Base-by-base conservation (phyloP, 2,888 invertebrate genomes). In the Timema podura region DNA sequence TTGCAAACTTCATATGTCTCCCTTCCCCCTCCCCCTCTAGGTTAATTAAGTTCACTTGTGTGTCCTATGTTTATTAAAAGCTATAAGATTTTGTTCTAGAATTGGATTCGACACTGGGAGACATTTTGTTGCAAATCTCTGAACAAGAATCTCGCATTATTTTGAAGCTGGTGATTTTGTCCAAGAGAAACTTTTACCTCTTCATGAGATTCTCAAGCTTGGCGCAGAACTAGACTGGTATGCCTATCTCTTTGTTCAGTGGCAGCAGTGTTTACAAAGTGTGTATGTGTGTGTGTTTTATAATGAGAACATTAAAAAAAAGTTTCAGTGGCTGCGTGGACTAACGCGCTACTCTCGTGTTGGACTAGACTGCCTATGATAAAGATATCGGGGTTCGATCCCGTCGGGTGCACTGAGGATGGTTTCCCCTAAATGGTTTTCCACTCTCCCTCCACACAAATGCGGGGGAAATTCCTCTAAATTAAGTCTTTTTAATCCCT, bases 141-240 rank as follows among this genome's bases (percentile, higher is more conserved):
- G 91, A 91, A 71, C 89, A 90, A 75, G 94, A 96, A 82, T 90
- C 90, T 5, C 83, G 88, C 70, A 91, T 95, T 76, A 88, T 93
- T 85, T 84, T 89, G 79, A 81, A 86, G 11, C 82, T 93, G 61
- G 86, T 90, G 8, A 86, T 71, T 85, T 85, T 71, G 83, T 92
- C 44, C 81, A 88, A 74, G 85, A 88, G 72, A 83, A 88, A 74
- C 80, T 87, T 46, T 80, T 83, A 65, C 79, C 84, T 0, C 80
- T 92, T 5, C 79, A 87, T 0, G 81, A 83, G 13, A 82, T 89
- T 45, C 83, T 89, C 68, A 83, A 86, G 70, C 80, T 84, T 54
- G 86, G 89, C 70, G 89, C 89, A 0, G 86, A 90, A 76, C 82
- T 92, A 0, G 92, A 92, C 79, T 89, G 89, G 90, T 91, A 79